Conservation (phyloP, 2,797 vertebrate genomes). For the Sandelia bainsii region DNA sequence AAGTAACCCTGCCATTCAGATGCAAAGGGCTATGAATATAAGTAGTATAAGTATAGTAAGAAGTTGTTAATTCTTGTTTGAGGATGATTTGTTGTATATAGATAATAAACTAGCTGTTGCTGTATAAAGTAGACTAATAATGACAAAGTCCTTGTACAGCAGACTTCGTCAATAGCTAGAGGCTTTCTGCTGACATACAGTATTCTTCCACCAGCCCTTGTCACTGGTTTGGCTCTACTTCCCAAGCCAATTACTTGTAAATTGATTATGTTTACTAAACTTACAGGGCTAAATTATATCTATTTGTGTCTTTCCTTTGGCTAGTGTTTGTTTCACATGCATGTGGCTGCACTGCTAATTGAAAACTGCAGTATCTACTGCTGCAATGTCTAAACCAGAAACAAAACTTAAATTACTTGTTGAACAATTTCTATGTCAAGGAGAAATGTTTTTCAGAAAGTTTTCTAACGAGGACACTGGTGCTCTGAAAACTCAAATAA, state of each 20-base stretch:
- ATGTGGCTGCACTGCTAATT: neutral
- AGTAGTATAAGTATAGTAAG: too few species aligned
- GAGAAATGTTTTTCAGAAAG: constrained; percentile 38
- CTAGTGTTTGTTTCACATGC: neutral
- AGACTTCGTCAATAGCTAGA: constrained; percentile 14
- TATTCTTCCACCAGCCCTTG: constrained; percentile 11
- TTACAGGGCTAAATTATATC: neutral
- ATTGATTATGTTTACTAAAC: constrained; percentile 23
- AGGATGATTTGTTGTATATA: constrained; percentile 11
- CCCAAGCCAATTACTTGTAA: constrained; percentile 26
- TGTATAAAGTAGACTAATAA: constrained; percentile 19
- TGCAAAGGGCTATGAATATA: constrained; percentile 4
- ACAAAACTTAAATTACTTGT: constrained; percentile 3
- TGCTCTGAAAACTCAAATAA: constrained; percentile 41
- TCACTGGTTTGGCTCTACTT: constrained; percentile 11
- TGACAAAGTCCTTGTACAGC: constrained; percentile 13
- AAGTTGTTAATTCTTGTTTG: too few species aligned
- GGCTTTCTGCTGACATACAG: constrained; percentile 20
- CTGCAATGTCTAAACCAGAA: constrained; percentile 7
- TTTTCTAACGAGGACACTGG: constrained; percentile 42
- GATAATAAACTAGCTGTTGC: constrained; percentile 13
- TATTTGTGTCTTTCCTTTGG: constrained; percentile 6
- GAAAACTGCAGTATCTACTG: constrained; percentile 11
- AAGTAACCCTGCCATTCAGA: constrained; percentile 11
- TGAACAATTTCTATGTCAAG: constrained; percentile 16